A percentile compares a stretch with the other conserved stretches of the same genome.
Conservation (phyloP, 2,113 vertebrate genomes). For the Malaclemys terrapin region DNA sequence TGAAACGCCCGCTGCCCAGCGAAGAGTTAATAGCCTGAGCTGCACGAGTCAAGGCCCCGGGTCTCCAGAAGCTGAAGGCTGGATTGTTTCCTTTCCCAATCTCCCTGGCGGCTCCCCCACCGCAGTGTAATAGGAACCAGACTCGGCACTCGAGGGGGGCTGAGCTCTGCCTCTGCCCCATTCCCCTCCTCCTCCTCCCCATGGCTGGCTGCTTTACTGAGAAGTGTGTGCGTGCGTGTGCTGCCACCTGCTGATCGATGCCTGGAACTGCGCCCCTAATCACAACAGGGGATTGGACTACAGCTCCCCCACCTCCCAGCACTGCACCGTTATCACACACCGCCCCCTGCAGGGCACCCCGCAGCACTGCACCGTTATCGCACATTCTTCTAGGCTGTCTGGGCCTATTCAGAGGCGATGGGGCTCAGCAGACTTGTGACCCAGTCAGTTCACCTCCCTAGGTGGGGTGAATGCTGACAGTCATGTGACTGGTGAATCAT, state of each 20-base stretch:
- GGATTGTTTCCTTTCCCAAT: no score
- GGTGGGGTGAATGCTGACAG: neutral
- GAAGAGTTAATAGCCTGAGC: neutral
- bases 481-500: no score
- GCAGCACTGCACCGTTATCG: neutral
- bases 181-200: no score
- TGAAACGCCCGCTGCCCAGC: neutral
- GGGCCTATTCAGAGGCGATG: neutral
- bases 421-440: neutral
- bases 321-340: no score
- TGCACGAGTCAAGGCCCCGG: neutral
- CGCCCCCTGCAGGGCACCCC: no score
- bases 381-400: neutral
- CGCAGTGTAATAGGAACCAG: conserved; percentile 14
- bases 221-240: neutral
- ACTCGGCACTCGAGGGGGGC: neutral
- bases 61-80: no score
- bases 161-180: neutral
- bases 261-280: neutral
- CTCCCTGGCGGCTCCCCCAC: neutral
- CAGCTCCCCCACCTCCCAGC: neutral
- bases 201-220: neutral
- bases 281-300: neutral
- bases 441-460: neutral
- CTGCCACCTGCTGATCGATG: neutral